phyloP scores from a whole-genome alignment of 2,888 invertebrate species.

The Acanthosepion pharaonis region DNA sequence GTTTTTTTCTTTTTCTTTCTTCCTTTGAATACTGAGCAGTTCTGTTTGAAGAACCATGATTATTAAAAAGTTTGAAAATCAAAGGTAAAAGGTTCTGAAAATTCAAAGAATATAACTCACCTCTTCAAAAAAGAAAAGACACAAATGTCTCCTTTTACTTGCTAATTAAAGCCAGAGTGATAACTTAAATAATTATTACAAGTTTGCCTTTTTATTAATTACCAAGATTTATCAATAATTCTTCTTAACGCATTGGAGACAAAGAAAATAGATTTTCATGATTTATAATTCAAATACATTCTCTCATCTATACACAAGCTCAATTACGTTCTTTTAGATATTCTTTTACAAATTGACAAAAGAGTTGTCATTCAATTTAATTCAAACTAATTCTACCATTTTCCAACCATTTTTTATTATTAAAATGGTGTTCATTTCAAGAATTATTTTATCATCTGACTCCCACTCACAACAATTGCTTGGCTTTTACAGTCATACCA shows the following conservation, averaged over 20 bases:
- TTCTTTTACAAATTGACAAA: too few relatives aligned
- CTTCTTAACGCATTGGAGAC: not conserved
- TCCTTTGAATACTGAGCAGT: not conserved
- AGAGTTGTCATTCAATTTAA: too few relatives aligned
- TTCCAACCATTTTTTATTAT: too few relatives aligned
- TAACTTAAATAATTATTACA: not conserved
- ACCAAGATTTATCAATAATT: not conserved
- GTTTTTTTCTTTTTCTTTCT: not conserved
- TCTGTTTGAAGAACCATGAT: not conserved
- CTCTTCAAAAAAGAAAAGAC: not conserved
- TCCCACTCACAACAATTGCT: too few relatives aligned
- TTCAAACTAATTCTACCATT: too few relatives aligned
- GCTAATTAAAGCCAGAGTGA: not conserved
- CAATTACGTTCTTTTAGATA: too few relatives aligned
- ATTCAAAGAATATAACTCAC: not conserved
- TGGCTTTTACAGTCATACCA: too few relatives aligned
- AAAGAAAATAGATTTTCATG: too few relatives aligned
- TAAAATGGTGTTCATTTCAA: too few relatives aligned
- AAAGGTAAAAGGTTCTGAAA: not conserved
- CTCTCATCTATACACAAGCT: too few relatives aligned
- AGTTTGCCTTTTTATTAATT: not conserved
- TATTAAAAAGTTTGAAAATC: not conserved
- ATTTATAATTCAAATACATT: too few relatives aligned
- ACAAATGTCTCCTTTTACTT: not conserved
- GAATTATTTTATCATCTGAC: too few relatives aligned